A percentile compares a stretch with the other conserved stretches of the same genome.
These are phyloP conservation scores for Drosophila pseudotakahashii DNA, from an alignment of 2,888 invertebrate genomes.

Conservation along the genomic window DNA sequence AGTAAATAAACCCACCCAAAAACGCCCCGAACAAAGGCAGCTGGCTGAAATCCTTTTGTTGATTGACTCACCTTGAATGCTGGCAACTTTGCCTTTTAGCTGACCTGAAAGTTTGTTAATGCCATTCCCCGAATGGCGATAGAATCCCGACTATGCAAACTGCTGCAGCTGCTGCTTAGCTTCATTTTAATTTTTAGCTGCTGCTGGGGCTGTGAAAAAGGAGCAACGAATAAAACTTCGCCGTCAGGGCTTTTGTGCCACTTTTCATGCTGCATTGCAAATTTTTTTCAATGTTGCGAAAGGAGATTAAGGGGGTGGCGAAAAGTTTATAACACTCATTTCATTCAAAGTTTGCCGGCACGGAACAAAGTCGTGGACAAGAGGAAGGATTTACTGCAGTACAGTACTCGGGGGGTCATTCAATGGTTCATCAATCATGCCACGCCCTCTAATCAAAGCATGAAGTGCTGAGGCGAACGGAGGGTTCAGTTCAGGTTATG, in stretches of 20 bases:
- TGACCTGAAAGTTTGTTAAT: slow-evolving; percentile 38
- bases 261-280: slow-evolving; percentile 36
- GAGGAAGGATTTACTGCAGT: slow-evolving; percentile 8
- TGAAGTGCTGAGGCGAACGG: slow-evolving; percentile 48
- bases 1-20: slow-evolving; percentile 15
- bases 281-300: slow-evolving; percentile 37
- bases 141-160: slow-evolving; percentile 33
- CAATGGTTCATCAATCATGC: slow-evolving; percentile 58
- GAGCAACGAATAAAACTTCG: slow-evolving; percentile 16
- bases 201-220: slow-evolving; percentile 1
- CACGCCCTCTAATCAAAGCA: slow-evolving; percentile 48
- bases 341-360: slow-evolving; percentile 40
- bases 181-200: slow-evolving; percentile 39
- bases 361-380: slow-evolving; percentile 24
- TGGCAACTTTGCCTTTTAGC: slow-evolving; percentile 32
- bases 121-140: slow-evolving; percentile 31
- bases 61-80: slow-evolving; percentile 39
- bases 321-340: slow-evolving; percentile 39
- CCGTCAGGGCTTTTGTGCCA: slow-evolving; percentile 37
- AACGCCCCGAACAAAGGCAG: slow-evolving; percentile 1
- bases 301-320: slow-evolving; percentile 9
- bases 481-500: slow-evolving; percentile 8
- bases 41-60: slow-evolving; percentile 31
- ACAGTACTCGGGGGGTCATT: slow-evolving; percentile 26
- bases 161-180: slow-evolving; percentile 34